Base-by-base conservation (phyloP, 1,140 invertebrate genomes). In the Zophobas morio region DNA sequence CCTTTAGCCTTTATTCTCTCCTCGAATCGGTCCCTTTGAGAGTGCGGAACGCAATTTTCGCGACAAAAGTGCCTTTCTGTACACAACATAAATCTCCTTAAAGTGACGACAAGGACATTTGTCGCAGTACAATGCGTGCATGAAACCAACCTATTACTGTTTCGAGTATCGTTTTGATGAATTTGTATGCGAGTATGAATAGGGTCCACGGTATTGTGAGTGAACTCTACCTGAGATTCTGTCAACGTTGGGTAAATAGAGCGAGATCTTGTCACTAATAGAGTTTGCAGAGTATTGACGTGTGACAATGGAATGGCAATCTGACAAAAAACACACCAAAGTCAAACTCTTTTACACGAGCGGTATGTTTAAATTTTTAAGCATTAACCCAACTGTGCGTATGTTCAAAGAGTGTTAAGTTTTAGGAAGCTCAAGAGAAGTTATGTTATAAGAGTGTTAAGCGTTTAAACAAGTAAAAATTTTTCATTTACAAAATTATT, bases 261-360 rank as follows among this genome's bases (percentile, higher is more conserved):
- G 80, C 80, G 77, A 83, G 79, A 81, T 83, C 79, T 83, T 83
- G 83, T 84, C 79, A 79, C 83, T 84, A 84, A 84, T 84, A 83
- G 82, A 84, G 83, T 84, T 84, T 83, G 82, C 81, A 60, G 72
- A 81, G 78, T 78, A 79, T 79, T 84, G 83, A 84, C 83, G 82
- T 83, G 78, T 81, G 82, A 83, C 83, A 84, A 20, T 20, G 20
- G 20, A 20, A 20, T 20, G 20, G 20, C 20, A 20, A 20, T 20
- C 20, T 20, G 20, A 20, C 20, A 20, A 20, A 20, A 20, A 20
- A 20, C 20, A 20, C 20, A 20, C 20, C 20, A 20, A 20, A 20
- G 20, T 20, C 20, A 20, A 20, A 20, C 20, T 20, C 20, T 20
- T 20, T 20, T 20, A 20, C 20, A 20, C 20, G 20, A 20, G 20